These are phyloP conservation scores for Trematomus bernacchii DNA, from an alignment of 2,797 vertebrate species.

Conservation along the genomic window DNA sequence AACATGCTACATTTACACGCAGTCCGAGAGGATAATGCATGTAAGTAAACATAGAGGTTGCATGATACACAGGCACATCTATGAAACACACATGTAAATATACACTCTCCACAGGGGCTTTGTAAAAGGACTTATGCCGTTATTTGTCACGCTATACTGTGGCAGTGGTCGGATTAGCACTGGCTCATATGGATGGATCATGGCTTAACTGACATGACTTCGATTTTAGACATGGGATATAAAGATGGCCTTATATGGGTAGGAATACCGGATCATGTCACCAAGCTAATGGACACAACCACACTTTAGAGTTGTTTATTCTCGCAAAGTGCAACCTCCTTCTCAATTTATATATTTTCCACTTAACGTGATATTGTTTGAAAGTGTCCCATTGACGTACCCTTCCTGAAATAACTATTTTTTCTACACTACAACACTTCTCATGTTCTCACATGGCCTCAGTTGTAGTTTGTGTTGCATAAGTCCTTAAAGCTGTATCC, in stretches of 20 bases:
- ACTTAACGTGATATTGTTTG: slow-evolving; percentile 1
- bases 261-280: slow-evolving; percentile 40
- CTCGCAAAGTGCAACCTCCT: too few relatives aligned
- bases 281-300: slow-evolving; percentile 52
- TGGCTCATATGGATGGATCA: slow-evolving; percentile 71
- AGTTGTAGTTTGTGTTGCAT: too few relatives aligned
- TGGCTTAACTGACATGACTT: slow-evolving; percentile 72
- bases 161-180: slow-evolving; percentile 67
- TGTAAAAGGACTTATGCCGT: slow-evolving; percentile 50
- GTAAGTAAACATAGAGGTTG: slow-evolving; percentile 27
- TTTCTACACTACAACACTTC: background rate
- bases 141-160: slow-evolving; percentile 67
- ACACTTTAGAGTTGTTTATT: slow-evolving; percentile 35
- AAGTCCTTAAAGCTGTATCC: slow-evolving; percentile 19
- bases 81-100: slow-evolving; percentile 38
- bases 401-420: slow-evolving; percentile 5
- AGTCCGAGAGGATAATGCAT: slow-evolving; percentile 2
- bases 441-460: slow-evolving; percentile 20
- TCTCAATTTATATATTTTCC: too few relatives aligned
- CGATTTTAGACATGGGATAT: slow-evolving; percentile 61
- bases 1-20: slow-evolving; percentile 22
- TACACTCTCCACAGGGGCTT: slow-evolving; percentile 49
- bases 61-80: slow-evolving; percentile 7
- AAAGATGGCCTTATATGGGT: slow-evolving; percentile 69
- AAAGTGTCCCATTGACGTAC: background rate